phyloP scores from a whole-genome alignment of 2,113 vertebrate species.

The Ascaphus truei region DNA sequence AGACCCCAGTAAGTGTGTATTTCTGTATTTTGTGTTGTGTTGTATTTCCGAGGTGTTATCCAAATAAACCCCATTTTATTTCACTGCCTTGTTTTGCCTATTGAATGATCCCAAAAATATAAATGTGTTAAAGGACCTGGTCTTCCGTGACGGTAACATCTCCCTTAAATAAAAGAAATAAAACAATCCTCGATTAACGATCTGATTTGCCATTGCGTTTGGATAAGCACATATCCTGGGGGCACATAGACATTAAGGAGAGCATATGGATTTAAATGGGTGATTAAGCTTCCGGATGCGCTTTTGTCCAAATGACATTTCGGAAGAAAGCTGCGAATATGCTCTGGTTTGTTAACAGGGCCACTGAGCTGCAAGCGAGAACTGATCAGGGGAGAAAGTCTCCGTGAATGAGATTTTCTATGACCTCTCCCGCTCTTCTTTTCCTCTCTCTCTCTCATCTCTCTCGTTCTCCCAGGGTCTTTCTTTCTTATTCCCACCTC shows the following conservation, averaged over 20 bases:
- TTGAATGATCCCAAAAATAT: too few relatives aligned
- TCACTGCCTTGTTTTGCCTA: neutral
- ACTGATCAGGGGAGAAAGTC: neutral
- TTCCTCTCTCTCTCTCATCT: neutral
- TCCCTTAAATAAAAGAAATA: too few relatives aligned
- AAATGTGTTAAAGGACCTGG: too few relatives aligned
- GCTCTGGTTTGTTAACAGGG: neutral
- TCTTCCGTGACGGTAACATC: too few relatives aligned
- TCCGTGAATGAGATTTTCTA: neutral
- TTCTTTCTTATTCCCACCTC: too few relatives aligned
- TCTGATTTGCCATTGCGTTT: neutral
- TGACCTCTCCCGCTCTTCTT: neutral
- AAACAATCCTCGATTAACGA: neutral
- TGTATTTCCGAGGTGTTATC: too few relatives aligned
- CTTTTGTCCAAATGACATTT: neutral
- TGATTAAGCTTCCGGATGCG: neutral
- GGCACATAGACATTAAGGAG: neutral
- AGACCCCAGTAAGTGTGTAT: too few relatives aligned
- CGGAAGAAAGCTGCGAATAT: neutral
- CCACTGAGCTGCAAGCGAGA: fast-evolving
- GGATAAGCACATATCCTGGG: neutral
- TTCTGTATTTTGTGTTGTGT: neutral
- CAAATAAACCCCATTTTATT: too few relatives aligned
- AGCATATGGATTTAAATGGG: neutral
- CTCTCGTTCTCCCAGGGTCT: neutral